These are phyloP conservation scores for Siderastrea radians DNA, from an alignment of 92 coral and sea anemone genomes.

Conservation along the genomic window DNA sequence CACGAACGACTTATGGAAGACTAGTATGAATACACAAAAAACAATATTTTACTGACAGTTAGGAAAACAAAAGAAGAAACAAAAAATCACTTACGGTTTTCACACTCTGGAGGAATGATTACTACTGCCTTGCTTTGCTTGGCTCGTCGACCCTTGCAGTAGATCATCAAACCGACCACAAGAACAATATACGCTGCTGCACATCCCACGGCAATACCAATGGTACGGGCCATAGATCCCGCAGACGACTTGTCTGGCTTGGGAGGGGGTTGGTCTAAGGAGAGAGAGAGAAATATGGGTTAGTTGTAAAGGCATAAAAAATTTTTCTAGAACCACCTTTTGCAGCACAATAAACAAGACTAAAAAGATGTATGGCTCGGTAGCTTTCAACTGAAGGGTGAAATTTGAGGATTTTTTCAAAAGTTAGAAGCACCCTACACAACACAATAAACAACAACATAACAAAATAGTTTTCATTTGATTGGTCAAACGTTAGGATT, in stretches of 20 bases:
- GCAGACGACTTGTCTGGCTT: background rate
- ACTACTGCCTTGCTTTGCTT: slow-evolving; percentile 83
- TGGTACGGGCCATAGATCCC: slow-evolving; percentile 88
- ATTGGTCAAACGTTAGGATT: too few relatives aligned
- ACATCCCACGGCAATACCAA: slow-evolving; percentile 99
- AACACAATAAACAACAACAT: too few relatives aligned
- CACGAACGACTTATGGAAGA: too few relatives aligned
- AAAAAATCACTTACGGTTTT: slow-evolving; percentile 22
- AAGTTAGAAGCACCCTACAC: too few relatives aligned
- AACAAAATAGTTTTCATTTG: too few relatives aligned
- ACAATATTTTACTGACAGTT: too few relatives aligned
- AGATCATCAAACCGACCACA: slow-evolving; percentile 97
- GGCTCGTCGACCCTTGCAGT: slow-evolving; percentile 96
- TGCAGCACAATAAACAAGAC: too few relatives aligned
- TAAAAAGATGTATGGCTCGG: too few relatives aligned
- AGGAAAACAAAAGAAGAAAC: background rate
- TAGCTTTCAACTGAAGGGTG: too few relatives aligned
- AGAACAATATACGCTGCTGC: slow-evolving; percentile 97
- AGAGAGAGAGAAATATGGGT: background rate
- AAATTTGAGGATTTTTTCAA: too few relatives aligned
- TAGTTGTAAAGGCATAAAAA: background rate
- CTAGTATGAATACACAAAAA: too few relatives aligned
- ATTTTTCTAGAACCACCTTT: too few relatives aligned
- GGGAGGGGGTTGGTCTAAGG: background rate
- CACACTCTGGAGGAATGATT: slow-evolving; percentile 48